phyloP scores from a whole-genome alignment of 2,113 vertebrate genomes.

The Strigops habroptila region DNA sequence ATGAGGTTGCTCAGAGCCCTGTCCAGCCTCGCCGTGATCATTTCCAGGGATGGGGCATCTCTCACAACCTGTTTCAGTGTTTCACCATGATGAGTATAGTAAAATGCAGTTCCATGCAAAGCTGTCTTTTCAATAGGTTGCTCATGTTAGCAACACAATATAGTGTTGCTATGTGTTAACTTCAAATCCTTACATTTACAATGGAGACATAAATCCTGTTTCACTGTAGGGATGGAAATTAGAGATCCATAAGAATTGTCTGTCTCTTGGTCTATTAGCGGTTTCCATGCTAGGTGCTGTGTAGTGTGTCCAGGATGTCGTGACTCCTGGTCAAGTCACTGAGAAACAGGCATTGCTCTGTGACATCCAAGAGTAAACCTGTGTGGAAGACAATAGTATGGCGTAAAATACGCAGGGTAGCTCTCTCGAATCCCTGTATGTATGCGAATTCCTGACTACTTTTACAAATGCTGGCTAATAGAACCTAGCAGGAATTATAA shows the following conservation, averaged over 20 bases:
- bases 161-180: not conserved
- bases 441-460: not conserved
- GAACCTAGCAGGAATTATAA: not conserved
- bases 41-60: not conserved
- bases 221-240: not conserved
- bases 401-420: not conserved
- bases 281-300: not conserved
- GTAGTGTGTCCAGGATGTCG: not conserved
- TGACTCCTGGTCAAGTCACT: not conserved
- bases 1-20: not conserved
- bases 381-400: accelerated
- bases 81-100: not conserved
- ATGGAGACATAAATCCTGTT: not conserved
- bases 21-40: not conserved
- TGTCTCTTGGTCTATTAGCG: not conserved
- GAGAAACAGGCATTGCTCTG: not conserved
- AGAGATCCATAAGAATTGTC: no score
- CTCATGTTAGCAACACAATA: not conserved
- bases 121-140: not conserved
- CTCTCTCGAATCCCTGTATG: not conserved
- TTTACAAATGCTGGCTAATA: not conserved
- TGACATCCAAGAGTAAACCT: not conserved
- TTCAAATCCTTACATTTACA: not conserved
- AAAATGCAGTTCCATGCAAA: not conserved
- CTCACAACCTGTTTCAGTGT: not conserved